Evolutionary conservation across 1,140 invertebrate genomes (phyloP), one percentile per base, ranked within the genome.

Genomic region (Anthonomus grandis): DNA sequence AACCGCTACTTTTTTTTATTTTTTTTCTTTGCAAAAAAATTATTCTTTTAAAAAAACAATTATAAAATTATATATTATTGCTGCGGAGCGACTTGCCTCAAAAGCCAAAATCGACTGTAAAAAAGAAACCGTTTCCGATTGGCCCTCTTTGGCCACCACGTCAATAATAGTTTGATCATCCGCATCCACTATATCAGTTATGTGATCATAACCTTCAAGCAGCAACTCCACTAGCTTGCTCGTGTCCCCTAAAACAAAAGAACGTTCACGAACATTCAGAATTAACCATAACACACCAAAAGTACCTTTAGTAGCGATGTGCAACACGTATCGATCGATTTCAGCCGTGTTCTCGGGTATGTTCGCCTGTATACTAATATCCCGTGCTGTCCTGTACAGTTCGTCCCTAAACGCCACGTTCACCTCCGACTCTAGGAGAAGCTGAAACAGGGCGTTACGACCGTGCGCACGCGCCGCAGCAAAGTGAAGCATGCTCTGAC

Each of bases 401-500:
- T 86, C 85, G 70, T 96, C 92, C 38, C 92, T 78, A 59, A 82
- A 86, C 0, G 82, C 87, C 25, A 93, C 75, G 67, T 88, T 90
- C 12, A 89, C 82, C 58, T 86, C 83, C 0, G 86, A 82, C 66
- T 93, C 89, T 66, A 87, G 78, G 0, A 94, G 76, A 2, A 92
- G 72, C 53, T 90, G 83, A 65, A 86, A 86, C 4, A 93, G 75
- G 0, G 85, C 86, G 51, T 89, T 86, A 24, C 86, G 79, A 0
- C 85, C 81, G 70, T 91, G 89, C 0, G 86, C 80, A 15, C 89
- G 79, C 0, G 86, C 83, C 0, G 88, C 88, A 1, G 90, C 89
- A 73, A 91, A 92, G 72, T 95, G 92, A n/a, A 94, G 72, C 77
- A 92, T 86, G 38, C 85, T 91, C 70, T 93, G 89, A 0, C 91